Conservation (phyloP, 2,888 invertebrate species). For the Drosophila pseudotalamancana region DNA sequence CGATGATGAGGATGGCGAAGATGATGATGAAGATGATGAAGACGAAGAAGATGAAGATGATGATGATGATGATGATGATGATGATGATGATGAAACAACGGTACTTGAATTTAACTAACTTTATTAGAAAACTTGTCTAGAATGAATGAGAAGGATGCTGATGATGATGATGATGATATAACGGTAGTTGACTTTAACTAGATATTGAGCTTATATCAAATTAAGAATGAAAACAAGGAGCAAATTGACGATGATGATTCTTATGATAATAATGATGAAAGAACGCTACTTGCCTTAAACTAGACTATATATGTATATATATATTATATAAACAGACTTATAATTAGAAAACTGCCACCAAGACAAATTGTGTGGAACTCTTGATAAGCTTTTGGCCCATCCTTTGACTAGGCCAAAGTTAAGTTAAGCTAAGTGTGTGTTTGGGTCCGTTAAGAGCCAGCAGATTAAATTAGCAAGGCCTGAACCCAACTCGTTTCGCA, state of each 20-base stretch:
- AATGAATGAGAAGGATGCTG: slow-evolving; percentile 27
- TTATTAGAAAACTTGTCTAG: too few species aligned
- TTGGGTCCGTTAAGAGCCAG: background rate
- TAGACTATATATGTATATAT: background rate
- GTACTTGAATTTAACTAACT: slow-evolving; percentile 56
- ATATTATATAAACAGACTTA: background rate
- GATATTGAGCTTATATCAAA: slow-evolving; percentile 9
- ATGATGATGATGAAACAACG: slow-evolving; percentile 68
- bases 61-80: slow-evolving; percentile 24
- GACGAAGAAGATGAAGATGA: slow-evolving; percentile 47
- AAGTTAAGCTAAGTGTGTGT: too few species aligned
- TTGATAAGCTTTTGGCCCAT: slow-evolving; percentile 39
- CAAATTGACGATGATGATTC: too few species aligned
- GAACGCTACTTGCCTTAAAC: too few species aligned
- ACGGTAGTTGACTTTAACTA: slow-evolving; percentile 66
- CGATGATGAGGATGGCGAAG: slow-evolving; percentile 42
- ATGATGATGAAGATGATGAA: slow-evolving; percentile 42
- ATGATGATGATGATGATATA: slow-evolving; percentile 55
- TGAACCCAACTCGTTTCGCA: background rate
- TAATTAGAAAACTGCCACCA: slow-evolving; percentile 51
- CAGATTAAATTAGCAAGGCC: slow-evolving; percentile 2
- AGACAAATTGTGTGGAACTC: slow-evolving; percentile 49
- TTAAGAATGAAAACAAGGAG: too few species aligned
- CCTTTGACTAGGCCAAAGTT: background rate
- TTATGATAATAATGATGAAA: too few species aligned